These are phyloP conservation scores for Chironomus tentans DNA, from an alignment of 2,888 invertebrate species.

Conservation along the genomic window DNA sequence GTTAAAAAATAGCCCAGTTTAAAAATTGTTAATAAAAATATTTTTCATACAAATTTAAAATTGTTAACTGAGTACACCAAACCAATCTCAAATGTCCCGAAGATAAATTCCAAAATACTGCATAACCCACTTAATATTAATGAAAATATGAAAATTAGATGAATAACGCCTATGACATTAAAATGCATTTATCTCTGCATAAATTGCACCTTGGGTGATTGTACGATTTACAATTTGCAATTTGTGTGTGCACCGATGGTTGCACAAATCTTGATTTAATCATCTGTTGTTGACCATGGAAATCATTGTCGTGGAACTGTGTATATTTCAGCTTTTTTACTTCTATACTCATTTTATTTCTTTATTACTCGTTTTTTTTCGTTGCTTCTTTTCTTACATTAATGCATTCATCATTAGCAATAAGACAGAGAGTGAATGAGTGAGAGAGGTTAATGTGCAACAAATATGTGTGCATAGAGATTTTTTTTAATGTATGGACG, in stretches of 20 bases:
- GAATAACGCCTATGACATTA: background rate
- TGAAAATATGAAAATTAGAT: no score
- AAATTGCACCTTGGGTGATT: background rate
- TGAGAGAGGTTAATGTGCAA: no score
- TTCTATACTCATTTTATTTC: background rate
- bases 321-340: background rate
- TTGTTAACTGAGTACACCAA: no score
- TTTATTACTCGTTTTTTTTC: background rate
- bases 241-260: constrained; percentile 14
- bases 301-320: constrained; percentile 21
- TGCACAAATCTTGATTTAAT: constrained; percentile 7
- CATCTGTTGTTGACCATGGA: constrained; percentile 22
- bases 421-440: no score
- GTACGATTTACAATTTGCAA: constrained; percentile 2
- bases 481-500: no score
- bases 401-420: background rate
- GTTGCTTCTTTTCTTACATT: background rate
- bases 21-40: no score
- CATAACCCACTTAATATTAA: no score
- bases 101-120: no score
- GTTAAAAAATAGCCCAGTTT: no score
- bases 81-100: no score
- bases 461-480: no score
- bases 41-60: no score
- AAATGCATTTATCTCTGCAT: background rate